Evolutionary conservation across 2,888 invertebrate species (phyloP).

Genomic region (Hyalella azteca): DNA sequence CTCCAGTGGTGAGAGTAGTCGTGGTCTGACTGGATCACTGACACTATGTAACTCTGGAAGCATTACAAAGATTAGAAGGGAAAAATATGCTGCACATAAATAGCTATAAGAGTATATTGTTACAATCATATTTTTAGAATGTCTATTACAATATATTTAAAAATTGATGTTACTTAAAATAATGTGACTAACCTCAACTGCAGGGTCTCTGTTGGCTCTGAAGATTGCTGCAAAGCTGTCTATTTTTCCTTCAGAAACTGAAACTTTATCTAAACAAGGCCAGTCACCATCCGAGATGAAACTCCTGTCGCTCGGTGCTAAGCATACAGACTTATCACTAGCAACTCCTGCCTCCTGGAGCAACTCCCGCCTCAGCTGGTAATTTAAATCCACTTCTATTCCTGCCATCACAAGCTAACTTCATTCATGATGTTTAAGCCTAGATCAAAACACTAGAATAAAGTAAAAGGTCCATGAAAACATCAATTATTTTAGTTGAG

Average conservation of each 20-base stretch:
- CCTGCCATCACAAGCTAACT: background rate
- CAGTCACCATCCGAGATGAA: background rate
- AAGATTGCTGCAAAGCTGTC: background rate
- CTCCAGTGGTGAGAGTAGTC: slow-evolving; percentile 37
- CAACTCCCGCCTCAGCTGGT: background rate
- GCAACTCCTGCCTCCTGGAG: background rate
- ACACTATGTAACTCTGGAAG: slow-evolving; percentile 8
- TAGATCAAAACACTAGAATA: too few species aligned
- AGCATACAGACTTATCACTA: too few species aligned
- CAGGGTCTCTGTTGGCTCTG: background rate
- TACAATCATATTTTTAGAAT: background rate
- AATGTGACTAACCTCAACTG: background rate
- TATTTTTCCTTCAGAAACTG: background rate
- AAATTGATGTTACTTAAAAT: background rate
- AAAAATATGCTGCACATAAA: background rate
- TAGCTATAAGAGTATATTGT: background rate
- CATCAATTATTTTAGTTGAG: too few species aligned
- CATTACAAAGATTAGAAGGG: too few species aligned
- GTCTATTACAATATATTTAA: background rate
- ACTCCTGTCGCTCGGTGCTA: background rate
- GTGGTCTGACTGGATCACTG: slow-evolving; percentile 28
- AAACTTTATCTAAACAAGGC: background rate
- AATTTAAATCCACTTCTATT: background rate
- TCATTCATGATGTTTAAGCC: too few species aligned
- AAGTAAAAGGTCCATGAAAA: too few species aligned